Evolutionary conservation across 2,113 vertebrate species (phyloP).

Genomic region (Prinia subflava): DNA sequence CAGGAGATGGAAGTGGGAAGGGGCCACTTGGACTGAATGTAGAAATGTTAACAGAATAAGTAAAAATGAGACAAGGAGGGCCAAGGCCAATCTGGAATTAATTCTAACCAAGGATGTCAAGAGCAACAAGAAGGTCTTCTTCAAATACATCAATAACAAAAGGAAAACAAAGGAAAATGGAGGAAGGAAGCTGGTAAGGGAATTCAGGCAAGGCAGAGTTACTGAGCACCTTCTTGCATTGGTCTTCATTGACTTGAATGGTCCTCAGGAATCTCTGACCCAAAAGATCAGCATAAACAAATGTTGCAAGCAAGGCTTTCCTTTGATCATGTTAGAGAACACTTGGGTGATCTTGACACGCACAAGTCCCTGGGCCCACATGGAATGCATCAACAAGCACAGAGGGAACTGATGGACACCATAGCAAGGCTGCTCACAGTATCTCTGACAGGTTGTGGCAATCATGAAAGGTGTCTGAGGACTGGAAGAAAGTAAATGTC

Average conservation of each 20-base stretch:
- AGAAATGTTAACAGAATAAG: background rate
- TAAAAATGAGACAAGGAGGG: background rate
- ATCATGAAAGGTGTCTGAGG: background rate
- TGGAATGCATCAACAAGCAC: background rate
- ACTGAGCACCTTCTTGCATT: background rate
- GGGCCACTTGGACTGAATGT: background rate
- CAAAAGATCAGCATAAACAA: background rate
- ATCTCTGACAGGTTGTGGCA: fast-evolving
- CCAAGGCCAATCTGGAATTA: background rate
- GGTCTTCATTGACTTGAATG: background rate
- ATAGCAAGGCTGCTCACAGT: background rate
- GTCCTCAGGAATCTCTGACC: background rate
- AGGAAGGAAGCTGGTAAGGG: background rate
- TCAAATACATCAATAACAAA: background rate
- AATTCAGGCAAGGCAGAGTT: background rate
- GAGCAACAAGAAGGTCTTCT: background rate
- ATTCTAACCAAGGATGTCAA: background rate
- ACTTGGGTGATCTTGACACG: background rate
- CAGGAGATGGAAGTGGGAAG: background rate
- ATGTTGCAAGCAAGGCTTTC: background rate
- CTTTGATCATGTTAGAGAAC: background rate
- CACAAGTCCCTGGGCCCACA: background rate
- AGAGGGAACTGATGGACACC: background rate
- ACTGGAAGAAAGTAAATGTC: background rate
- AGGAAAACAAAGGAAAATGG: background rate